phyloP scores from a whole-genome alignment of 2,113 vertebrate species.

The Azemiops feae region DNA sequence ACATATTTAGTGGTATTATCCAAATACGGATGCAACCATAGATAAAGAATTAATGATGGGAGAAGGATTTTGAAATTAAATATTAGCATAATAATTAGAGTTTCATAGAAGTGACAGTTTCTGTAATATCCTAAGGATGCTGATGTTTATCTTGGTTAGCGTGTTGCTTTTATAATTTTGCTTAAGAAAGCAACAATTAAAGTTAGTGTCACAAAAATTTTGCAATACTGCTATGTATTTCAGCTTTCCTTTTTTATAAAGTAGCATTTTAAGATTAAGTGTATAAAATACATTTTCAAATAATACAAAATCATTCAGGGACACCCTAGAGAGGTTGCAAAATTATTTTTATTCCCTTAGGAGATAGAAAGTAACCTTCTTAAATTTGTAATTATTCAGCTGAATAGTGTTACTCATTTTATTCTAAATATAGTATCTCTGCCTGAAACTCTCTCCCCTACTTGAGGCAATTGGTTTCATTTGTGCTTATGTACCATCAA shows the following conservation, averaged over 20 bases:
- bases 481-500: not conserved
- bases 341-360: not conserved
- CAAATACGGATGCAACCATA: slow-evolving; percentile 73
- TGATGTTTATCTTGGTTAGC: slow-evolving; percentile 65
- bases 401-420: not conserved
- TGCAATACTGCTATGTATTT: slow-evolving; percentile 55
- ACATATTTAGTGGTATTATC: slow-evolving; percentile 63
- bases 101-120: slow-evolving; percentile 66
- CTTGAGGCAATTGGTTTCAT: not conserved
- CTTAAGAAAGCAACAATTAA: slow-evolving; percentile 75
- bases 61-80: slow-evolving; percentile 55
- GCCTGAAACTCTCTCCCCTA: not conserved
- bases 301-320: not conserved
- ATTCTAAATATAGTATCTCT: not conserved
- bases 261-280: not conserved
- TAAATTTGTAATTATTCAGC: not conserved
- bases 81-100: slow-evolving; percentile 63
- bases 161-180: slow-evolving; percentile 68
- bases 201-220: slow-evolving; percentile 65
- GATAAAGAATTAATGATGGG: slow-evolving; percentile 72
- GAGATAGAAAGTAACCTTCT: not conserved
- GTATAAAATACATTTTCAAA: not conserved
- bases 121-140: slow-evolving; percentile 65
- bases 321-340: not conserved
- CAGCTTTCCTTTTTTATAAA: slow-evolving; percentile 36